These are phyloP conservation scores for Enteromius mattozi DNA, from an alignment of 2,797 vertebrate genomes.

Conservation along the genomic window DNA sequence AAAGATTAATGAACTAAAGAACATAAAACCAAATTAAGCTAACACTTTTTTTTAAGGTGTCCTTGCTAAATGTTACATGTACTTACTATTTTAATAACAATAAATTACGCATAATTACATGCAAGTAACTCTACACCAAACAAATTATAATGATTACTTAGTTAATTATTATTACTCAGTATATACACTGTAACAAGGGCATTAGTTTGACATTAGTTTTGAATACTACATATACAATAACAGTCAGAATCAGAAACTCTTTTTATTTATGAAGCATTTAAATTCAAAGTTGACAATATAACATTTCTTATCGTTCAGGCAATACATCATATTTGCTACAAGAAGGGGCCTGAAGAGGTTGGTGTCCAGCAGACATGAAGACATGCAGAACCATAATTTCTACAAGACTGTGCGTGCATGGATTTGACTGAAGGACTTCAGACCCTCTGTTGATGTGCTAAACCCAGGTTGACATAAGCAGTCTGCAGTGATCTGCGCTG, in stretches of 20 bases:
- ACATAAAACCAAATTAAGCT: not conserved
- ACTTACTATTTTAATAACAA: not conserved
- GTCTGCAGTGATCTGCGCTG: constrained; percentile 1
- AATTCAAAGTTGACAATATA: not conserved
- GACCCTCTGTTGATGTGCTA: not conserved
- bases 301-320: not conserved
- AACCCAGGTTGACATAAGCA: constrained; percentile 26
- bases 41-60: not conserved
- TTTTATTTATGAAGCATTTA: not conserved
- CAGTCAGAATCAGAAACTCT: not conserved
- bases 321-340: not conserved
- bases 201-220: not conserved
- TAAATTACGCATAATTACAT: not conserved
- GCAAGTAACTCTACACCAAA: not conserved
- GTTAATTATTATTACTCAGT: not conserved
- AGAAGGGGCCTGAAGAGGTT: not conserved
- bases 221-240: not conserved
- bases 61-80: not conserved
- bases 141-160: too few species aligned
- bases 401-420: not conserved
- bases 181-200: not conserved
- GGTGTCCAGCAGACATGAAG: not conserved
- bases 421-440: constrained; percentile 1
- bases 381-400: not conserved
- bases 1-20: not conserved